Conservation (phyloP, 2,797 vertebrate species). For the Mareca penelope region DNA sequence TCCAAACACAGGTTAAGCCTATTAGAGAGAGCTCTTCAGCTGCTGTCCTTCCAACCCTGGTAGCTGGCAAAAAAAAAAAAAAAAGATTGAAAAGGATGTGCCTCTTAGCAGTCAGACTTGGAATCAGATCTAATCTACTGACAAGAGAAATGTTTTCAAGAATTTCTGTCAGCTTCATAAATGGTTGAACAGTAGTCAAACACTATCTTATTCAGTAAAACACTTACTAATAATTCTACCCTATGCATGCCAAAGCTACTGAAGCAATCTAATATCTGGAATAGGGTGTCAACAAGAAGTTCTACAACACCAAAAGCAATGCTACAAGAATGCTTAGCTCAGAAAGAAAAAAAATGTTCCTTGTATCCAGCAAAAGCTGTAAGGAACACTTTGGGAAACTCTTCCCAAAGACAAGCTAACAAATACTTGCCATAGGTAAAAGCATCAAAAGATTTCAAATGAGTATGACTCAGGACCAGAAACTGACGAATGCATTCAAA, state of each 20-base stretch:
- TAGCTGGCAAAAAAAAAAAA: not conserved
- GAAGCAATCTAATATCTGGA: not conserved
- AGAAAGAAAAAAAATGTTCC: not conserved
- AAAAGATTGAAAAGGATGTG: not conserved
- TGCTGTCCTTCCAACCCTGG: not conserved
- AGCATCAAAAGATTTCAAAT: not conserved
- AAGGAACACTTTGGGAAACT: not conserved
- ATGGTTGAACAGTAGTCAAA: not conserved
- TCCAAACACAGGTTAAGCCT: not conserved
- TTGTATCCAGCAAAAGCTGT: not conserved
- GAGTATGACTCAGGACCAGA: not conserved
- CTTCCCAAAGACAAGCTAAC: not conserved
- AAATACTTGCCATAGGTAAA: not conserved
- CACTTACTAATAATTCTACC: not conserved
- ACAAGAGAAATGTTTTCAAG: not conserved
- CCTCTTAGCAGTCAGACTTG: not conserved
- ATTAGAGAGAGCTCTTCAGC: not conserved
- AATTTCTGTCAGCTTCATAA: not conserved
- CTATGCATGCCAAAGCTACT: not conserved
- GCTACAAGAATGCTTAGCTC: not conserved
- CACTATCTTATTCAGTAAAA: not conserved
- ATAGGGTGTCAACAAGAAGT: rapidly evolving
- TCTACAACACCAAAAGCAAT: not conserved
- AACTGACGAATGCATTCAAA: not conserved
- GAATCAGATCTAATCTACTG: not conserved